A percentile compares a stretch with the other conserved stretches of the same genome.
These are phyloP conservation scores for Corvus hawaiiensis DNA, from an alignment of 2,113 vertebrate genomes.

Conservation along the genomic window DNA sequence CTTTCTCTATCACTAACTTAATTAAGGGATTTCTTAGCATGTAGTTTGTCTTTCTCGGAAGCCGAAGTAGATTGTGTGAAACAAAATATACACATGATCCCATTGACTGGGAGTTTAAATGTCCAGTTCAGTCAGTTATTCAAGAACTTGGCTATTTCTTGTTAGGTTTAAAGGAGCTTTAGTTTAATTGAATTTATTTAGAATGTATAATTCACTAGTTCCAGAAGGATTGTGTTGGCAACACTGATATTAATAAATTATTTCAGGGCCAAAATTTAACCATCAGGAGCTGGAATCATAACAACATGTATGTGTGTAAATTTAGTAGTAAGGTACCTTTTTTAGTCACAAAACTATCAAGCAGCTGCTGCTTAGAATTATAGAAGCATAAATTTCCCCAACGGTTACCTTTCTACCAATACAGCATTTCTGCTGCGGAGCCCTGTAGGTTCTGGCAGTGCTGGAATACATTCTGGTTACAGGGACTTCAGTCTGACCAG, in stretches of 20 bases:
- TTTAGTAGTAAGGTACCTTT: not conserved
- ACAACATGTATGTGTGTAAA: not conserved
- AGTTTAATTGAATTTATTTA: not conserved
- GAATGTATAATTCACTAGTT: not conserved
- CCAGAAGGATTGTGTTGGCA: not conserved
- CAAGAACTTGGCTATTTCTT: not conserved
- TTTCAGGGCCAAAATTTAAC: not conserved
- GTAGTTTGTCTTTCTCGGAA: slow-evolving; percentile 11
- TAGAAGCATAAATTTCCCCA: not conserved
- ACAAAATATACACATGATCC: not conserved
- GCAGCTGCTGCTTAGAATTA: not conserved
- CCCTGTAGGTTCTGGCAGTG: rapidly evolving
- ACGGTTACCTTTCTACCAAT: not conserved
- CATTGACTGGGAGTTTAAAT: not conserved
- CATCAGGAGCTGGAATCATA: not conserved
- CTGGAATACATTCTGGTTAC: not conserved
- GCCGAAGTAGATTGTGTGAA: not conserved
- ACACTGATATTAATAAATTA: not conserved
- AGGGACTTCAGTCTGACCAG: no score
- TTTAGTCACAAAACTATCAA: not conserved
- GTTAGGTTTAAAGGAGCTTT: not conserved
- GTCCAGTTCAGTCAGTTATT: not conserved
- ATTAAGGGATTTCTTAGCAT: not conserved
- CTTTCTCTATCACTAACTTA: not conserved
- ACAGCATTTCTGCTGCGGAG: not conserved